A percentile compares a stretch with the other conserved stretches of the same genome.
Evolutionary conservation across 1,140 invertebrate species (phyloP).

Genomic region (Drosophila burlai): DNA sequence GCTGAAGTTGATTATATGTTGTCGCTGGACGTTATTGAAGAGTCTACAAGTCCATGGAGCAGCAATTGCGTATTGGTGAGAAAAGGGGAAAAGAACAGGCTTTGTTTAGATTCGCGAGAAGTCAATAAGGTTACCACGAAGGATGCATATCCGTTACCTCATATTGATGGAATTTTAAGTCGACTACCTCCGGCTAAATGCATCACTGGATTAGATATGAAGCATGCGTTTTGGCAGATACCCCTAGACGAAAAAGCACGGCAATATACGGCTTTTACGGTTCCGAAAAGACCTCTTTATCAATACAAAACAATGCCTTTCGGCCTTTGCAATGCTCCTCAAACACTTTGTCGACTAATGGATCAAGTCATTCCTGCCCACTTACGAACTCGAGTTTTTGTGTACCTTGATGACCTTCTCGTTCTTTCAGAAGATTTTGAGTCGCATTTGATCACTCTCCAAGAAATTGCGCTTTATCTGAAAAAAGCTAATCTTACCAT

Average conservation of each 20-base stretch:
- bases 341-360: slow-evolving; percentile 3
- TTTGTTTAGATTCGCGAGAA: too few relatives aligned
- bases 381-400: neutral
- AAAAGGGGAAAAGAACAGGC: too few relatives aligned
- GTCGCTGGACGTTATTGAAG: too few relatives aligned
- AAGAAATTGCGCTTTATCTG: neutral
- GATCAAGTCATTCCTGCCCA: neutral
- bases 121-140: too few relatives aligned
- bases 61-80: too few relatives aligned
- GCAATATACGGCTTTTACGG: neutral
- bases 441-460: neutral
- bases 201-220: slow-evolving; percentile 8
- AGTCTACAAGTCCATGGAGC: too few relatives aligned
- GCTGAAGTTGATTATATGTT: too few relatives aligned
- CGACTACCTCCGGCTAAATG: slow-evolving; percentile 3
- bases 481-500: too few relatives aligned
- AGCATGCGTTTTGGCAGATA: slow-evolving; percentile 14
- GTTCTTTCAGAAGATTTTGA: neutral
- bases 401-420: neutral
- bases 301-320: slow-evolving; percentile 16
- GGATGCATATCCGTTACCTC: neutral
- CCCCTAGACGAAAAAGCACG: neutral
- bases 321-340: slow-evolving; percentile 1
- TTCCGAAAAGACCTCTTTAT: slow-evolving; percentile 1
- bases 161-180: slow-evolving; percentile 6